phyloP scores from a whole-genome alignment of 2,888 invertebrate genomes.

The Melolontha melolontha region DNA sequence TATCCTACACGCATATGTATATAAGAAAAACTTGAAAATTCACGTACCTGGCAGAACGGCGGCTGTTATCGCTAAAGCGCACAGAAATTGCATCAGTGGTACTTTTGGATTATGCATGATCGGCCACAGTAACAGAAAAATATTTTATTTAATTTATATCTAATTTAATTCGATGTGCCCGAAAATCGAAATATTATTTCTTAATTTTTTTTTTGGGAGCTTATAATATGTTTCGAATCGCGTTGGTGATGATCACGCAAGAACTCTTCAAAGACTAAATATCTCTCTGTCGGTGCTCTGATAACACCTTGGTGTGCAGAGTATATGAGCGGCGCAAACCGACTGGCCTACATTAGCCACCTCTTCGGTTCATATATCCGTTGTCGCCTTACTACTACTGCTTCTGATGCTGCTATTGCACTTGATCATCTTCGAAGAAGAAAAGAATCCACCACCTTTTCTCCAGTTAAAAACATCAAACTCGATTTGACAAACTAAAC shows the following conservation, averaged over 20 bases:
- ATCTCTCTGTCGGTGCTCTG: slow-evolving; percentile 34
- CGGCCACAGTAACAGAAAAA: slow-evolving; percentile 12
- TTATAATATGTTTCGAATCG: not conserved
- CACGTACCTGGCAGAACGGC: slow-evolving; percentile 54
- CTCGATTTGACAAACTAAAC: too few species aligned
- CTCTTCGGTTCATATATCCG: slow-evolving; percentile 51
- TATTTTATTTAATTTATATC: not conserved
- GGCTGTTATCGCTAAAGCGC: slow-evolving; percentile 53
- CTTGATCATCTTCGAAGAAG: slow-evolving; percentile 1
- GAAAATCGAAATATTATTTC: not conserved
- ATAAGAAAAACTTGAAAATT: slow-evolving; percentile 12
- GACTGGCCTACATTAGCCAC: slow-evolving; percentile 61
- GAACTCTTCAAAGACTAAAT: slow-evolving; percentile 36
- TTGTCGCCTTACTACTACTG: slow-evolving; percentile 35
- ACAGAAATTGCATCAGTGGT: slow-evolving; percentile 52
- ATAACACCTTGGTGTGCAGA: slow-evolving; percentile 43
- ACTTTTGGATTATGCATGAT: slow-evolving; percentile 25
- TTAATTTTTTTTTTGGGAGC: not conserved
- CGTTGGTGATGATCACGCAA: slow-evolving; percentile 24
- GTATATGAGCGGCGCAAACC: slow-evolving; percentile 55
- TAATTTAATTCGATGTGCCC: not conserved
- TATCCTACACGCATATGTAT: too few species aligned
- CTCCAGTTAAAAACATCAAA: too few species aligned
- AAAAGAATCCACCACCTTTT: too few species aligned
- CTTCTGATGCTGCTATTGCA: slow-evolving; percentile 11